Conservation (phyloP, 2,888 invertebrate genomes). For the Zaprionus lineosus region DNA sequence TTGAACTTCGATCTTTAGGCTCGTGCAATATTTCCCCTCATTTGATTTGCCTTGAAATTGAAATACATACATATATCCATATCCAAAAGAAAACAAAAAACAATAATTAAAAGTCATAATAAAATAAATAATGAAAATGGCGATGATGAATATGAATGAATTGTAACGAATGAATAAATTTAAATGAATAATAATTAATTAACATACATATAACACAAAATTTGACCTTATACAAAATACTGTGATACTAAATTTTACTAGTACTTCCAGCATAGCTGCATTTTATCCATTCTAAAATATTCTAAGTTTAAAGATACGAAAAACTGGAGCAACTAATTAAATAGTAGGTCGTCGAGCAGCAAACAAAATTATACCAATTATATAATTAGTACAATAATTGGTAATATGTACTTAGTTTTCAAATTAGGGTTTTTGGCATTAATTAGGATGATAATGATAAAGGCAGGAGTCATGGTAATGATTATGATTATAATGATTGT, state of each 20-base stretch:
- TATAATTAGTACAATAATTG: conserved; percentile 12
- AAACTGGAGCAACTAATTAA: conserved; percentile 11
- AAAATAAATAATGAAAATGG: conserved; percentile 15
- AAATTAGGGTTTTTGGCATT: conserved; percentile 6
- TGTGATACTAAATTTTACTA: conserved; percentile 84
- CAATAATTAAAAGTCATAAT: conserved; percentile 8
- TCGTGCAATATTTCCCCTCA: background rate
- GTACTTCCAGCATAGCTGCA: conserved; percentile 84
- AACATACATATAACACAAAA: conserved; percentile 62
- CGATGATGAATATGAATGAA: too few relatives aligned
- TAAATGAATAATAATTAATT: conserved; percentile 34
- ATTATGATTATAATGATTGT: too few relatives aligned
- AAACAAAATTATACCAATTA: conserved; percentile 5
- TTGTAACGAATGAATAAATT: too few relatives aligned
- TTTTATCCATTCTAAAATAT: conserved; percentile 83
- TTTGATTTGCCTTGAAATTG: conserved; percentile 11
- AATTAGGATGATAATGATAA: conserved; percentile 3
- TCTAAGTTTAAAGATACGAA: conserved; percentile 68
- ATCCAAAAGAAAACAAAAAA: too few relatives aligned
- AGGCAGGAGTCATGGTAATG: too few relatives aligned
- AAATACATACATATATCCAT: conserved; percentile 5
- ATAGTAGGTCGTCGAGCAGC: conserved; percentile 7
- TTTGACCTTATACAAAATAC: conserved; percentile 83
- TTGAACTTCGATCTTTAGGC: background rate
- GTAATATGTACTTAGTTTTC: conserved; percentile 9